These are phyloP conservation scores for Odontamblyopus rebecca DNA, from an alignment of 2,797 vertebrate genomes.

Conservation along the genomic window DNA sequence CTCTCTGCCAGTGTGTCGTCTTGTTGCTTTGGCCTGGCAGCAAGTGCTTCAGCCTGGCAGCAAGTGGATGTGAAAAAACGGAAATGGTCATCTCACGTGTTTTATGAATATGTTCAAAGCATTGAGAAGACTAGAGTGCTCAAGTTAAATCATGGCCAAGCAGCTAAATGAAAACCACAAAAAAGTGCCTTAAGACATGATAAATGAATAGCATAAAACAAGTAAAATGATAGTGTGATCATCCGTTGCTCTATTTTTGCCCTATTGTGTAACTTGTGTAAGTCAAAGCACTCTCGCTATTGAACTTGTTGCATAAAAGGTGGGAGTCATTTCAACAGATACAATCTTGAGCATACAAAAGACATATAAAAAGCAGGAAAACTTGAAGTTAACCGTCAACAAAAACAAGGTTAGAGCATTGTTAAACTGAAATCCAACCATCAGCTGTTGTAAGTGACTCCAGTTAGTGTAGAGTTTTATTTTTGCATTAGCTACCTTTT, in stretches of 20 bases:
- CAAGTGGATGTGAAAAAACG: conserved; percentile 23
- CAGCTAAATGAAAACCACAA: not conserved
- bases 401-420: too few species aligned
- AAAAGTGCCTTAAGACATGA: too few species aligned
- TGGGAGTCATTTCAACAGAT: not conserved
- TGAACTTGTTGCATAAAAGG: not conserved
- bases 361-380: not conserved
- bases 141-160: conserved; percentile 9
- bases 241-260: not conserved
- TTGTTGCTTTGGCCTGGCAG: conserved; percentile 3
- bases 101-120: conserved; percentile 32
- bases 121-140: conserved; percentile 11
- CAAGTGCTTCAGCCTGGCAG: not conserved
- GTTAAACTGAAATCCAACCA: not conserved
- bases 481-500: conserved; percentile 46
- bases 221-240: not conserved
- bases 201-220: not conserved
- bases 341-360: conserved; percentile 1
- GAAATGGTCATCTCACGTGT: conserved; percentile 4
- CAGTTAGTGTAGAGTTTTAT: conserved; percentile 22
- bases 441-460: not conserved
- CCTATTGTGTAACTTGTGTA: not conserved
- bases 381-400: not conserved
- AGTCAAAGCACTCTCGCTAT: not conserved
- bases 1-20: not conserved